Evolutionary conservation across 2,888 invertebrate genomes (phyloP).

Genomic region (Cephus pygmeus): DNA sequence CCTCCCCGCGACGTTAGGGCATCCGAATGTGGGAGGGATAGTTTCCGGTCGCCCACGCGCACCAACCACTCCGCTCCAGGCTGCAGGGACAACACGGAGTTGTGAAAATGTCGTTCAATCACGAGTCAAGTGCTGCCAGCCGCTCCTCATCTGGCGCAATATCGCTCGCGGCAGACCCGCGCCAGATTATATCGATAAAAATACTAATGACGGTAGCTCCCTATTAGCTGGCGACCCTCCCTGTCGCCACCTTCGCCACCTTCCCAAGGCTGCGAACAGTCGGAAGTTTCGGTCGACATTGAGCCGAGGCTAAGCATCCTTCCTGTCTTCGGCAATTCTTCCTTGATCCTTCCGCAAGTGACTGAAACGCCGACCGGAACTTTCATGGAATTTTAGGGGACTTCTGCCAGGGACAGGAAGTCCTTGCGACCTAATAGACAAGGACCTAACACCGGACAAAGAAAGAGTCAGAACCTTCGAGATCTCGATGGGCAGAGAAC

Average conservation of each 20-base stretch:
- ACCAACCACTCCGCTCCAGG: conserved; percentile 43
- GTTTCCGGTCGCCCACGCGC: conserved; percentile 65
- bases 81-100: conserved; percentile 9
- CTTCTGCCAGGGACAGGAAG: not conserved
- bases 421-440: not conserved
- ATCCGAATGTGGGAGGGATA: conserved; percentile 69
- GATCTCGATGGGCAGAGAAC: not conserved
- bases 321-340: not conserved
- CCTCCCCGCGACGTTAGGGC: conserved; percentile 40
- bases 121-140: conserved; percentile 6
- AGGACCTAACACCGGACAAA: not conserved
- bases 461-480: not conserved
- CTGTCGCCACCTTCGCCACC: not conserved
- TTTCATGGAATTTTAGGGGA: not conserved
- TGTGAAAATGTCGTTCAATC: conserved; percentile 30
- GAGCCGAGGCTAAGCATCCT: not conserved
- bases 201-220: not conserved
- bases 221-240: not conserved
- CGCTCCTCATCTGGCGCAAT: not conserved
- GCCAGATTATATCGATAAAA: not conserved
- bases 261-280: not conserved
- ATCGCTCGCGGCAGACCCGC: not conserved
- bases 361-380: not conserved
- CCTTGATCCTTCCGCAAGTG: not conserved
- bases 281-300: not conserved